A percentile compares a stretch with the other conserved stretches of the same genome.
Conservation (phyloP, 2,797 vertebrate species). For the Caiman crocodilus region DNA sequence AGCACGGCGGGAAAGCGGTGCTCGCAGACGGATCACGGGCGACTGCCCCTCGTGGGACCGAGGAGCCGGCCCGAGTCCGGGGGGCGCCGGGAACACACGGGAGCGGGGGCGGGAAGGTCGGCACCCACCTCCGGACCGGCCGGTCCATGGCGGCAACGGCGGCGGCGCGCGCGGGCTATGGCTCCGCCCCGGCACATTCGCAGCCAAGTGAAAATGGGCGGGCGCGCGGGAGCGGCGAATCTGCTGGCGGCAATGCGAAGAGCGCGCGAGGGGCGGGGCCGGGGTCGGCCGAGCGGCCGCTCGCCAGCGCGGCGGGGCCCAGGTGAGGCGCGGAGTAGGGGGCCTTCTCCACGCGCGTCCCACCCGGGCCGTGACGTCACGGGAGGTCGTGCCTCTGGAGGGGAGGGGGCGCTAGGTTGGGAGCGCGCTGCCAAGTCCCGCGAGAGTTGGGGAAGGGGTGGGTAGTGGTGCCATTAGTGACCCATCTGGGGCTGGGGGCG, state of each 20-base stretch:
- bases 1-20: too few relatives aligned
- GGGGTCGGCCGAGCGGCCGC: too few relatives aligned
- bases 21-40: too few relatives aligned
- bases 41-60: too few relatives aligned
- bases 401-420: too few relatives aligned
- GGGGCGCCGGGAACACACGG: background rate
- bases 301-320: accelerated
- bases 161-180: background rate
- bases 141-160: background rate
- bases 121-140: background rate
- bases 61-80: too few relatives aligned
- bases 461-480: background rate
- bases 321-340: background rate
- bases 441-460: too few relatives aligned
- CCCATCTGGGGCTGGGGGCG: too few relatives aligned
- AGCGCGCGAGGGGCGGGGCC: background rate
- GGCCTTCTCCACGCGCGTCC: too few relatives aligned
- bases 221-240: background rate
- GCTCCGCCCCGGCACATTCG: background rate
- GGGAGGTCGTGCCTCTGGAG: background rate
- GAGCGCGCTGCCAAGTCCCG: too few relatives aligned
- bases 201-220: accelerated
- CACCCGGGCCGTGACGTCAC: too few relatives aligned
- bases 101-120: accelerated
- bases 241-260: background rate